Conservation (phyloP, 2,888 invertebrate species). For the Ferrisia virgata region DNA sequence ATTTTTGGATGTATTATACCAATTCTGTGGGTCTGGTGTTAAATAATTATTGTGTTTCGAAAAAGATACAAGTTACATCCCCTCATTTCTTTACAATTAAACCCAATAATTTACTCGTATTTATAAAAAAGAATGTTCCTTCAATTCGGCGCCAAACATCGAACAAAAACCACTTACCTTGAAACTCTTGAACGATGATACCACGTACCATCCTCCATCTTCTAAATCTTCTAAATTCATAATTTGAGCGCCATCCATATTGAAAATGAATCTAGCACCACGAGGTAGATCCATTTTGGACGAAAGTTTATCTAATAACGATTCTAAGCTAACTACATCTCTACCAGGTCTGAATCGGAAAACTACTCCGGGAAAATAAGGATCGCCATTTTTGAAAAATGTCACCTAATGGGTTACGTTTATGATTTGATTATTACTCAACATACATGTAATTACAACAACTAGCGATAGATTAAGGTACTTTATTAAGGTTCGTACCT, state of each 20-base stretch:
- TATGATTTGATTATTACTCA: no score
- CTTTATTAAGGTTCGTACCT: no score
- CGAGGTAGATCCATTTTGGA: constrained; percentile 81
- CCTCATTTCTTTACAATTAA: no score
- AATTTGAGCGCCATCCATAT: constrained; percentile 85
- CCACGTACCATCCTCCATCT: constrained; percentile 89
- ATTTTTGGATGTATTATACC: no score
- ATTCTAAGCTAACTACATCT: constrained; percentile 81
- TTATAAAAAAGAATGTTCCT: no score
- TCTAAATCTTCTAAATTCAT: constrained; percentile 79
- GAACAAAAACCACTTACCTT: constrained; percentile 77
- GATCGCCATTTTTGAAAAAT: constrained; percentile 91
- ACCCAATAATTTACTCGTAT: no score
- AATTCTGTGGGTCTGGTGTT: no score
- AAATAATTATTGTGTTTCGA: no score
- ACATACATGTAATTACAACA: no score
- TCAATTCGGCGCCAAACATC: no score
- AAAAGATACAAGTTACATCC: no score
- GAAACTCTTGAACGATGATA: constrained; percentile 86
- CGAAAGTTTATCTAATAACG: constrained; percentile 80
- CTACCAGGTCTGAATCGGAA: constrained; percentile 84
- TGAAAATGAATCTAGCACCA: constrained; percentile 87
- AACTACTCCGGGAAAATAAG: constrained; percentile 85
- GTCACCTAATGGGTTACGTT: constrained; percentile 65
- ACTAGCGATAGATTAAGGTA: no score